Evolutionary conservation across 2,797 vertebrate species (phyloP).

Genomic region (Siniperca scherzeri): DNA sequence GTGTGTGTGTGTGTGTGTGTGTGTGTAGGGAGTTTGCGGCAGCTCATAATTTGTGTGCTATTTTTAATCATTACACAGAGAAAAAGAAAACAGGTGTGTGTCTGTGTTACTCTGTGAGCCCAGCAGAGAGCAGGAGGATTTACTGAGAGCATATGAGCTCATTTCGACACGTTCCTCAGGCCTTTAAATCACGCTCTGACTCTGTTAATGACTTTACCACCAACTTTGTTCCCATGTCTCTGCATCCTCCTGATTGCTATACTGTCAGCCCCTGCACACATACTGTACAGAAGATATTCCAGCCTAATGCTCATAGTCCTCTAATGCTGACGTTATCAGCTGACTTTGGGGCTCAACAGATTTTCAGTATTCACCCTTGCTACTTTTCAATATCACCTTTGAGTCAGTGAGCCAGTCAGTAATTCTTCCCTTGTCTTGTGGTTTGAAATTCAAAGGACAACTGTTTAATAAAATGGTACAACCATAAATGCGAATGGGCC

Average conservation of each 20-base stretch:
- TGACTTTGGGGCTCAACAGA: background rate
- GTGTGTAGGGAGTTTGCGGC: conserved; percentile 8
- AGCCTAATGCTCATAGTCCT: background rate
- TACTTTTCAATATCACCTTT: conserved; percentile 30
- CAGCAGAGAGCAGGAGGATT: conserved; percentile 71
- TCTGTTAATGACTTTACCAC: conserved; percentile 78
- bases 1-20: conserved; percentile 22
- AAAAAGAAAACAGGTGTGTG: conserved; percentile 57
- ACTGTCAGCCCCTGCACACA: conserved; percentile 6
- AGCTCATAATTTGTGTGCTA: conserved; percentile 60
- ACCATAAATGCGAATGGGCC: conserved; percentile 32
- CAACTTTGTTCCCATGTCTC: conserved; percentile 31
- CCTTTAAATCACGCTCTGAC: conserved; percentile 79
- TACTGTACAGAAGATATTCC: background rate
- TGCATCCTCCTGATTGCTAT: conserved; percentile 15
- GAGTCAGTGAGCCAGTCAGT: conserved; percentile 15
- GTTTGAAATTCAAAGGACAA: conserved; percentile 50
- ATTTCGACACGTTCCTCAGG: conserved; percentile 73
- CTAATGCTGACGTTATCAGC: background rate
- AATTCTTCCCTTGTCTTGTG: conserved; percentile 18
- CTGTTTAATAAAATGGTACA: conserved; percentile 54
- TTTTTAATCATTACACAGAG: conserved; percentile 72
- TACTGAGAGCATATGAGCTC: conserved; percentile 76
- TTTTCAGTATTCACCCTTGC: background rate
- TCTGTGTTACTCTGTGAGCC: conserved; percentile 58